These are phyloP conservation scores for Neodon shergylaensis DNA, from an alignment of 2,113 vertebrate species.

Conservation along the genomic window DNA sequence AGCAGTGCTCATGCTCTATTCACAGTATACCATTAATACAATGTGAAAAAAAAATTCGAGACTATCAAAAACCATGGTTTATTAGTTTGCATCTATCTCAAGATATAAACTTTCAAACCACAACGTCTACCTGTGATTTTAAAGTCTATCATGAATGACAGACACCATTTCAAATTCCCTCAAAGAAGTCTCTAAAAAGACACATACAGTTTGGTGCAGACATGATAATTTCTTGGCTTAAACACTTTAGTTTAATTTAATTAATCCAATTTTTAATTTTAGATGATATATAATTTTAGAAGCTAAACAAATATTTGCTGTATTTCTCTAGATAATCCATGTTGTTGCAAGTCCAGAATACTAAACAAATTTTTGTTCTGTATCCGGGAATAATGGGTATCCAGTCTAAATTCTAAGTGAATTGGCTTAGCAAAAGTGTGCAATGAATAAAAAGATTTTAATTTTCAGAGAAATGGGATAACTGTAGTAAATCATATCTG, in stretches of 20 bases:
- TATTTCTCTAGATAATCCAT: background rate
- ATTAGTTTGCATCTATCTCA: background rate
- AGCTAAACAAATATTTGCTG: background rate
- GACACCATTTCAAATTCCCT: background rate
- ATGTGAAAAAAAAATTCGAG: background rate
- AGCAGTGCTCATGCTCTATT: background rate
- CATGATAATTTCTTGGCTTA: conserved; percentile 24
- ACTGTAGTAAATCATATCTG: background rate
- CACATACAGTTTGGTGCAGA: background rate
- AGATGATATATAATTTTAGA: background rate
- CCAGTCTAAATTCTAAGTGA: conserved; percentile 2
- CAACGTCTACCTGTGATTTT: background rate
- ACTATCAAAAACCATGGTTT: background rate
- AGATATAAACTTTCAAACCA: background rate
- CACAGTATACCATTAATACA: background rate
- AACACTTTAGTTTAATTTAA: background rate
- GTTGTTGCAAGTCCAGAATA: background rate
- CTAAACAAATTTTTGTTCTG: background rate
- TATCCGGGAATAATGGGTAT: background rate
- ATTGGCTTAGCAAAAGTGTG: background rate
- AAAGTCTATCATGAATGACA: background rate
- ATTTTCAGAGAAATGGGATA: background rate
- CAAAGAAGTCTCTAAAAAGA: background rate
- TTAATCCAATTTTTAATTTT: background rate
- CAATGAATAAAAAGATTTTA: background rate